phyloP scores from a whole-genome alignment of 2,888 invertebrate genomes.

The Lithophane socia region DNA sequence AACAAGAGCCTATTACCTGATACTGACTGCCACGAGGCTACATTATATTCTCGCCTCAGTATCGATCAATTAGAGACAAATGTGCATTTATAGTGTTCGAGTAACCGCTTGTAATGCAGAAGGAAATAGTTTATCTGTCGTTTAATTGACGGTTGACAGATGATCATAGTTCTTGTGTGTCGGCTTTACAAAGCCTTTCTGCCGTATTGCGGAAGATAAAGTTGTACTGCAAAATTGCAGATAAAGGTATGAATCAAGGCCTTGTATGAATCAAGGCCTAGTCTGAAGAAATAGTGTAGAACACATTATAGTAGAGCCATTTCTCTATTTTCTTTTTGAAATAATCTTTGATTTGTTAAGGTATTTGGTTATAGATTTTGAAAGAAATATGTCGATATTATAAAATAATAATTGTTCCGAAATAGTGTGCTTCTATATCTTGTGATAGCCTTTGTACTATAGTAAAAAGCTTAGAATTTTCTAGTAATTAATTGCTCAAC shows the following conservation, averaged over 20 bases:
- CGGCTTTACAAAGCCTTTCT: conserved; percentile 47
- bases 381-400: too few relatives aligned
- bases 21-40: neutral
- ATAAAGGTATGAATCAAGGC: conserved; percentile 11
- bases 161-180: conserved; percentile 34
- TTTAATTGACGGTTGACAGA: conserved; percentile 57
- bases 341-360: too few relatives aligned
- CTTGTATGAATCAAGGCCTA: conserved; percentile 21
- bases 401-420: too few relatives aligned
- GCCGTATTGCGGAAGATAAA: conserved; percentile 53
- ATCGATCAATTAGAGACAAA: conserved; percentile 39
- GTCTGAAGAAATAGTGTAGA: conserved; percentile 8
- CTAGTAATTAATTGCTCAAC: conserved; percentile 19
- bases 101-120: conserved; percentile 52
- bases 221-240: conserved; percentile 9
- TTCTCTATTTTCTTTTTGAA: too few relatives aligned
- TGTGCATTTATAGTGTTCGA: conserved; percentile 57
- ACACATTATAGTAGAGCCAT: too few relatives aligned
- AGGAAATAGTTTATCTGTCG: conserved; percentile 57
- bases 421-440: too few relatives aligned
- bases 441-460: neutral
- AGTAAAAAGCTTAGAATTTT: conserved; percentile 13
- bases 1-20: neutral
- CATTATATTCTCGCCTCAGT: conserved; percentile 1
- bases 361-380: too few relatives aligned